These are phyloP conservation scores for Beroe forskalii DNA, from an alignment of 37 sponge, comb jelly and placozoan species.

Conservation along the genomic window DNA sequence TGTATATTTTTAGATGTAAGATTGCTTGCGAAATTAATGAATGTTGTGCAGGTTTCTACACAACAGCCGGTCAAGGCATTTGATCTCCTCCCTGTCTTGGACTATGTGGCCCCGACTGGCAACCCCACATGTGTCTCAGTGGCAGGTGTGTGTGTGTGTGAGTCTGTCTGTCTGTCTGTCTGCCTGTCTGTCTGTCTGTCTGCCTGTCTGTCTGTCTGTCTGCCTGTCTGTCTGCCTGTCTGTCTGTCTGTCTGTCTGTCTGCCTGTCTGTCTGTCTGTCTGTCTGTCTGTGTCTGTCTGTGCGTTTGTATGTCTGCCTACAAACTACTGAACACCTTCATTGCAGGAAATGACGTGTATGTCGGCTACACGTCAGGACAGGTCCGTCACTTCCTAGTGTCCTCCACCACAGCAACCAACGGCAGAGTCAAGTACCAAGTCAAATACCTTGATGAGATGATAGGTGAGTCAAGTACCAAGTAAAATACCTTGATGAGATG, in stretches of 20 bases:
- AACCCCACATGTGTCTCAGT: slow-evolving; percentile 16
- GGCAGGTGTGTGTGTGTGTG: slow-evolving; percentile 8
- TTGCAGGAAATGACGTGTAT: slow-evolving; percentile 27
- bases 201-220: background rate
- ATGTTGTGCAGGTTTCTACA: background rate
- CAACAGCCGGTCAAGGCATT: slow-evolving; percentile 60
- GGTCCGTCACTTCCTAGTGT: slow-evolving; percentile 53
- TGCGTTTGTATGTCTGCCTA: no score
- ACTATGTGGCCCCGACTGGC: slow-evolving; percentile 16
- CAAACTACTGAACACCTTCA: background rate
- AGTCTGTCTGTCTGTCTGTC: background rate
- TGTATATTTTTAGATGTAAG: no score
- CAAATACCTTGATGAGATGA: slow-evolving; percentile 47
- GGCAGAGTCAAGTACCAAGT: slow-evolving; percentile 55
- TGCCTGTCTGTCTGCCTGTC: background rate
- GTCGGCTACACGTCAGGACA: slow-evolving; percentile 47
- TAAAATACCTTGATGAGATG: no score
- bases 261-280: background rate
- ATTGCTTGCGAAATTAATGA: no score
- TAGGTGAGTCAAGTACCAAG: no score
- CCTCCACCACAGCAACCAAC: slow-evolving; percentile 4
- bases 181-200: background rate
- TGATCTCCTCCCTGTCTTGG: slow-evolving; percentile 51
- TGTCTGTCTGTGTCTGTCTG: background rate
- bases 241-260: background rate